phyloP scores from a whole-genome alignment of 2,113 vertebrate species.

The Actinemys pallida region DNA sequence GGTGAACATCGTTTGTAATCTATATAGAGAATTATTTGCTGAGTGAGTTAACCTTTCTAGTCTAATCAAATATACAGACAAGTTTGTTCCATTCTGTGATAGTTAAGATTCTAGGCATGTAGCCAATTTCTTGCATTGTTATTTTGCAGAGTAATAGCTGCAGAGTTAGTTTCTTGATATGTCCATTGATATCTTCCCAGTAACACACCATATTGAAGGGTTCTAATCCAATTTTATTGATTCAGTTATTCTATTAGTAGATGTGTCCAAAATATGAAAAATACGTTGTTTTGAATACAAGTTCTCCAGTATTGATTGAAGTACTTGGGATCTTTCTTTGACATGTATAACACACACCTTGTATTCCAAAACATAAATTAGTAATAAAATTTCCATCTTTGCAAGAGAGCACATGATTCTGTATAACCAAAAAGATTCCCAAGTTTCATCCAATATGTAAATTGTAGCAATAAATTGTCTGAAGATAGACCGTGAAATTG shows the following conservation, averaged over 20 bases:
- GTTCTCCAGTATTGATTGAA: neutral
- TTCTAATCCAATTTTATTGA: neutral
- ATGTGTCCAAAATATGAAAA: neutral
- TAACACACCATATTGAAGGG: neutral
- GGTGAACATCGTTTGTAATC: neutral
- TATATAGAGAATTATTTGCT: neutral
- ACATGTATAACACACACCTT: neutral
- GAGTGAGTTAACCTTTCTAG: neutral
- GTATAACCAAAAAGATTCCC: neutral
- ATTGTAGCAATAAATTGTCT: neutral
- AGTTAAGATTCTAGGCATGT: neutral
- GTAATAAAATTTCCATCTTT: neutral
- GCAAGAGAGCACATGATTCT: neutral
- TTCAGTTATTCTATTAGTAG: neutral
- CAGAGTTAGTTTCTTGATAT: neutral
- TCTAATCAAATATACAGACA: neutral
- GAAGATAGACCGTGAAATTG: neutral
- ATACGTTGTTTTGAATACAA: neutral
- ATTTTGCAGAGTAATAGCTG: neutral
- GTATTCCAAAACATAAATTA: neutral
- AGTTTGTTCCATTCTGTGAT: neutral
- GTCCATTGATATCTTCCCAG: neutral
- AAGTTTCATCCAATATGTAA: neutral
- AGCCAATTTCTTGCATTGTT: neutral
- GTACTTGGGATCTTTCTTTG: neutral